Percentiles rank a stretch among this genome's conserved stretches.
Conservation (phyloP, 1,140 invertebrate species). For the Lepidurus arcticus region DNA sequence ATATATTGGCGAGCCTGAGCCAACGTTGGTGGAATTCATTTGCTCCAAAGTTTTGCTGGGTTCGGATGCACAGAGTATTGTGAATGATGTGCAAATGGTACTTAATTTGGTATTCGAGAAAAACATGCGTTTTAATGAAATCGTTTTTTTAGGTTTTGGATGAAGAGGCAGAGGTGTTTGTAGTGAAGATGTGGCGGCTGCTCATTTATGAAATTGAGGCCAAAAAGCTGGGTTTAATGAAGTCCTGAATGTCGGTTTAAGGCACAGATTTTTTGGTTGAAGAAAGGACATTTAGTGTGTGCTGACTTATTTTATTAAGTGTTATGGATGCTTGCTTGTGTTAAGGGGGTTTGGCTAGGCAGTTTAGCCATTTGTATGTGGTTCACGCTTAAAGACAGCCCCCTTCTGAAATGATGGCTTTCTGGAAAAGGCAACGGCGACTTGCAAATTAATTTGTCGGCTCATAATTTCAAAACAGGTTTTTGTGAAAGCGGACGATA, state of each 20-base stretch:
- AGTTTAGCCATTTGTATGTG: background rate
- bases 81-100: slow-evolving; percentile 98
- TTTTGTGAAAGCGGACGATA: background rate
- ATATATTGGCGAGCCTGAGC: slow-evolving; percentile 98
- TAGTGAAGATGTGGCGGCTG: slow-evolving; percentile 99
- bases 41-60: slow-evolving; percentile 94
- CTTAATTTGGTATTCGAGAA: no score
- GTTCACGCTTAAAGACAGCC: background rate
- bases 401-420: background rate
- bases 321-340: background rate
- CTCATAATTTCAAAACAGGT: no score
- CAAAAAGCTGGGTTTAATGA: slow-evolving; percentile 73
- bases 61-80: slow-evolving; percentile 83
- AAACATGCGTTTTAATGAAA: no score
- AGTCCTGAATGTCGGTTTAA: slow-evolving; percentile 17
- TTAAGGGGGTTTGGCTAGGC: no score
- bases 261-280: background rate
- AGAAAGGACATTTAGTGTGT: background rate
- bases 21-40: slow-evolving; percentile 97
- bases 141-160: slow-evolving; percentile 75
- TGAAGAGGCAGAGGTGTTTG: slow-evolving; percentile 98
- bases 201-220: slow-evolving; percentile 99
- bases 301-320: background rate
- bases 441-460: no score
- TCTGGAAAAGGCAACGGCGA: background rate